Base-by-base conservation (phyloP, 1,140 invertebrate species). In the Magallana gigas region DNA sequence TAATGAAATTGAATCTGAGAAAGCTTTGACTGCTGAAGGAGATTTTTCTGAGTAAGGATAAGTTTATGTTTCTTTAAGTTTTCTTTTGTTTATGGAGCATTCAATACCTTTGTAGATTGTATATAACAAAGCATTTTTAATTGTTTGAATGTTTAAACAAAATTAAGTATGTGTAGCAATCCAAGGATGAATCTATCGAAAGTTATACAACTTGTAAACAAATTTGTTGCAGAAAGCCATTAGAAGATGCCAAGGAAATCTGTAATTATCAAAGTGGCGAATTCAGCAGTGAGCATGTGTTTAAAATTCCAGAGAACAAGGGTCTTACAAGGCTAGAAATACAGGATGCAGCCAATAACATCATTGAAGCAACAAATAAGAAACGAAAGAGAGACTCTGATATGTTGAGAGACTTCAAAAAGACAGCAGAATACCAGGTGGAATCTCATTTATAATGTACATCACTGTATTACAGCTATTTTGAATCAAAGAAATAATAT, bases 341-440 rank as follows among this genome's bases (percentile, higher is more conserved):
- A 36, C 68, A 76, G 80, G 85, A 90, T 16, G 58, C 76, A 62
- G 91, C 91, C 36, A 88, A 91, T 64, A 71, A 92, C 71, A 81
- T 93, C 56, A 91, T 93, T 29, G 90, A 90, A 81, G 87, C 88
- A 71, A 86, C 92, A 60, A 93, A 93, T 76, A 71, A 81, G 12
- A 93, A 93, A 84, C 80, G 92, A 68, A 91, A 91, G 88, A 85
- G 86, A 85, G 91, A 93, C 81, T 90, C 87, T 7, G 62, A 91
- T 36, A 36, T 93, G 14, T 12, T 93, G 11, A 71, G 64, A 57
- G 87, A 92, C 64, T 91, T 91, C 68, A 93, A 91, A 83, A 89
- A 90, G n/a, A 86, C 86, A 8, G 59, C 90, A 48, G 87, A 92
- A 71, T 84, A 86, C 56, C 91, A 92, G 88, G 92, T 92, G 84